These are phyloP conservation scores for Metallyticus violacea DNA, from an alignment of 2,888 invertebrate genomes.

Conservation along the genomic window DNA sequence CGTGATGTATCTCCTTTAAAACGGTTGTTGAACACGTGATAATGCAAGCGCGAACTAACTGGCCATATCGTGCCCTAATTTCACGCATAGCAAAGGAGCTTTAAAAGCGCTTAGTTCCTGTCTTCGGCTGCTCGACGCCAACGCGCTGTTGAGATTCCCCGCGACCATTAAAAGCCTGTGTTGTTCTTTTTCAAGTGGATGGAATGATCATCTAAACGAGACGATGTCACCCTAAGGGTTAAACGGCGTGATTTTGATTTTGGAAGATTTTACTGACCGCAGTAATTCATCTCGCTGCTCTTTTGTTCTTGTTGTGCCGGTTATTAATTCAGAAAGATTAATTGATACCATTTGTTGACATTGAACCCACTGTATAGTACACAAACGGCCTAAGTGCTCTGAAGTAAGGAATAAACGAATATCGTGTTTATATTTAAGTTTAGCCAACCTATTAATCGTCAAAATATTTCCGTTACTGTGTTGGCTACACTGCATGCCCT, in stretches of 20 bases:
- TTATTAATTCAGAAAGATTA: not conserved
- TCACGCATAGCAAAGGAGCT: not conserved
- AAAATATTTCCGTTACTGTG: too few species aligned
- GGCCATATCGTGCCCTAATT: not conserved
- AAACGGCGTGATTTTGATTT: not conserved
- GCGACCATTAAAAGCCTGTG: too few species aligned
- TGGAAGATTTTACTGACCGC: not conserved
- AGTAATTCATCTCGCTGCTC: not conserved
- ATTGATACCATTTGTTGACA: not conserved
- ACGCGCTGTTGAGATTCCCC: too few species aligned
- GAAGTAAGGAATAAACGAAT: too few species aligned
- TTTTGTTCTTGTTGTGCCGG: not conserved
- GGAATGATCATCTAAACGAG: not conserved
- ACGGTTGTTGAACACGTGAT: not conserved
- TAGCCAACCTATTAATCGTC: too few species aligned
- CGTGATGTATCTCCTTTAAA: not conserved
- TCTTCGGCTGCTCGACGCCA: not conserved
- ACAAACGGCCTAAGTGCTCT: not conserved
- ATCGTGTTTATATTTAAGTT: too few species aligned
- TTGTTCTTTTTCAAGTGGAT: not conserved
- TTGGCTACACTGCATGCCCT: too few species aligned
- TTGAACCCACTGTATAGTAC: not conserved
- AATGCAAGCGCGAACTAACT: not conserved
- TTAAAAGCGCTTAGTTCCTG: not conserved
- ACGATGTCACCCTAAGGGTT: not conserved